These are phyloP conservation scores for Ommatoiulus sabulosus DNA, from an alignment of 2,888 invertebrate genomes.

Conservation along the genomic window DNA sequence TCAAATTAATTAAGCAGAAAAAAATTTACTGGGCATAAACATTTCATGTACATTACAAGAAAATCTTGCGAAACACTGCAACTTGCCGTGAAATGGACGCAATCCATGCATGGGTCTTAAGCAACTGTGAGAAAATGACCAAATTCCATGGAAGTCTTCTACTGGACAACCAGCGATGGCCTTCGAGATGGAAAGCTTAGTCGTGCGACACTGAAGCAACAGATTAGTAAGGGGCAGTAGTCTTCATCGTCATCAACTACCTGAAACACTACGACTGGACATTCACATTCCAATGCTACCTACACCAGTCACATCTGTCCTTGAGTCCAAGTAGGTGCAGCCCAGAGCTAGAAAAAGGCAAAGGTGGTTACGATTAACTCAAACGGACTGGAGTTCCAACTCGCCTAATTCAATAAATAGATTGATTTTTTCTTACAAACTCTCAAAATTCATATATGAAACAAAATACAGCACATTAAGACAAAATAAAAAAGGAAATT, in stretches of 20 bases:
- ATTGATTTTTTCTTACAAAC: background rate
- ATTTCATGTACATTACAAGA: slow-evolving; percentile 58
- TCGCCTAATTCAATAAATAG: background rate
- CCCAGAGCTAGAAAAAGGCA: slow-evolving; percentile 54
- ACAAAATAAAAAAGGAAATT: no score
- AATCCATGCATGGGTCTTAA: slow-evolving; percentile 54
- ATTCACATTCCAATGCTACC: slow-evolving; percentile 20
- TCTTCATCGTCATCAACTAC: slow-evolving; percentile 52
- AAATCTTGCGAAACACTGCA: slow-evolving; percentile 53
- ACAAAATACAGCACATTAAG: no score
- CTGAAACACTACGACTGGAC: slow-evolving; percentile 49
- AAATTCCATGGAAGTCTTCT: slow-evolving; percentile 38
- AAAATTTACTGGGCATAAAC: slow-evolving; percentile 58
- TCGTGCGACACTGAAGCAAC: slow-evolving; percentile 54
- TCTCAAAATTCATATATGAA: background rate
- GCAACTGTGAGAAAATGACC: slow-evolving; percentile 52
- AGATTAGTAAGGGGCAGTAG: slow-evolving; percentile 53
- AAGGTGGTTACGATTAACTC: background rate
- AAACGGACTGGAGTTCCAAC: background rate
- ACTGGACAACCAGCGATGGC: slow-evolving; percentile 33
- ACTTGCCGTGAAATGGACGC: slow-evolving; percentile 54
- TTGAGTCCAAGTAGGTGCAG: slow-evolving; percentile 37
- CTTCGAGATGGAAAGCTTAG: slow-evolving; percentile 47
- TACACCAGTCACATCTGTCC: slow-evolving; percentile 54
- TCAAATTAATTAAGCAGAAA: slow-evolving; percentile 56